Evolutionary conservation across 2,888 invertebrate genomes (phyloP).

Genomic region (Lomographa bimaculata): DNA sequence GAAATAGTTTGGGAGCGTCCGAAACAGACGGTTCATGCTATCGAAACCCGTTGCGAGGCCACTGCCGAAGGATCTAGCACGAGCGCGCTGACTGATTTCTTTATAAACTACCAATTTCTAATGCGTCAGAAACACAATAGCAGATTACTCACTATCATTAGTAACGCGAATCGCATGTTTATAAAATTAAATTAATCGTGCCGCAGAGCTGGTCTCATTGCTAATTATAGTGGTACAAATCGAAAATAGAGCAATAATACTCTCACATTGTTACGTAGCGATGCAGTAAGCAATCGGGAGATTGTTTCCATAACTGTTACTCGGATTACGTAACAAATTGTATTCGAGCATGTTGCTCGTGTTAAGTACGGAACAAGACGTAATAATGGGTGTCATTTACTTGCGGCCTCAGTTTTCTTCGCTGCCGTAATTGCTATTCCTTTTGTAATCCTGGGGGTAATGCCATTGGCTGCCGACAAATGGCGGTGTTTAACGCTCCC

Average conservation of each 20-base stretch:
- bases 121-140: constrained; percentile 34
- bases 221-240: constrained; percentile 53
- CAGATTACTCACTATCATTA: constrained; percentile 35
- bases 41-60: constrained; percentile 78
- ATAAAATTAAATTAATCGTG: constrained; percentile 36
- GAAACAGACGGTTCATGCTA: constrained; percentile 75
- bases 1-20: constrained; percentile 80
- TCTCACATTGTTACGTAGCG: constrained; percentile 46
- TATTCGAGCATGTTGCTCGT: constrained; percentile 42
- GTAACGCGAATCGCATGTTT: constrained; percentile 36
- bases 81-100: constrained; percentile 47
- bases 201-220: constrained; percentile 31
- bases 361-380: constrained; percentile 36
- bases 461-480: constrained; percentile 53
- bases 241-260: constrained; percentile 57
- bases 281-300: constrained; percentile 46
- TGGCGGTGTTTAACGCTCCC: constrained; percentile 45
- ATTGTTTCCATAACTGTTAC: constrained; percentile 67
- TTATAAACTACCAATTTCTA: constrained; percentile 35
- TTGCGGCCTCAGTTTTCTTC: constrained; percentile 46
- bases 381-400: constrained; percentile 54
- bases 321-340: constrained; percentile 56
- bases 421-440: constrained; percentile 44
- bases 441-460: constrained; percentile 53
- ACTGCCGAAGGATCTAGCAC: constrained; percentile 67